Conservation (phyloP, 92 coral and sea anemone species). For the Phenganax stokvisi region DNA sequence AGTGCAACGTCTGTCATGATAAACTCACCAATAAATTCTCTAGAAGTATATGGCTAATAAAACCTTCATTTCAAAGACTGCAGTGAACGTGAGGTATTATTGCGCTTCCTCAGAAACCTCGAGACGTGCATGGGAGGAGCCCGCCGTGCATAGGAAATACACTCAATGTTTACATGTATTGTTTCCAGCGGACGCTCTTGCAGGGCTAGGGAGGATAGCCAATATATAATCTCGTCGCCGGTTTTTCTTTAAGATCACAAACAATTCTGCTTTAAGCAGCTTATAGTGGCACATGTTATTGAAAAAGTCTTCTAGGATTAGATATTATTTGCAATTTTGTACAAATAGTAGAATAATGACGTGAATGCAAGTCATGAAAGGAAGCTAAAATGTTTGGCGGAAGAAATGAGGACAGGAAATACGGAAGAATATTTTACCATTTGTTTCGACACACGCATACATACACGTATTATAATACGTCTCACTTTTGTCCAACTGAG, state of each 20-base stretch:
- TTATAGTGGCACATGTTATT: not conserved
- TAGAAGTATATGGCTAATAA: not conserved
- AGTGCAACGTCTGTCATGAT: not conserved
- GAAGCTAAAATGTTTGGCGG: not conserved
- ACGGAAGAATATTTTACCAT: constrained; percentile 2
- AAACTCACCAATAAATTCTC: not conserved
- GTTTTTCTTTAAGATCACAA: not conserved
- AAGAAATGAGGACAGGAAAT: constrained; percentile 9
- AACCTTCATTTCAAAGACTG: not conserved
- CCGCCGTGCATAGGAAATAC: not conserved
- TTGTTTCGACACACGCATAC: not conserved
- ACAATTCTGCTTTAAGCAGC: not conserved
- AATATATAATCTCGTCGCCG: constrained; percentile 11
- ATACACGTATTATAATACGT: not conserved
- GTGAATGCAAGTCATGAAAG: constrained; percentile 9
- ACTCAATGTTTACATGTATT: not conserved
- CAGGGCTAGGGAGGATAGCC: not conserved
- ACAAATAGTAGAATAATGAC: not conserved
- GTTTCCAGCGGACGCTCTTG: constrained; percentile 12
- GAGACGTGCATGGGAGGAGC: not conserved
- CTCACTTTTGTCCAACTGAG: too few species aligned
- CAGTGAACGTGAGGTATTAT: not conserved
- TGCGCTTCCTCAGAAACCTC: not conserved
- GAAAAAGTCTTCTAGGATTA: not conserved
- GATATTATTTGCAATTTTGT: not conserved